These are phyloP conservation scores for Drosophila jambulina DNA, from an alignment of 1,140 invertebrate genomes.

Conservation along the genomic window DNA sequence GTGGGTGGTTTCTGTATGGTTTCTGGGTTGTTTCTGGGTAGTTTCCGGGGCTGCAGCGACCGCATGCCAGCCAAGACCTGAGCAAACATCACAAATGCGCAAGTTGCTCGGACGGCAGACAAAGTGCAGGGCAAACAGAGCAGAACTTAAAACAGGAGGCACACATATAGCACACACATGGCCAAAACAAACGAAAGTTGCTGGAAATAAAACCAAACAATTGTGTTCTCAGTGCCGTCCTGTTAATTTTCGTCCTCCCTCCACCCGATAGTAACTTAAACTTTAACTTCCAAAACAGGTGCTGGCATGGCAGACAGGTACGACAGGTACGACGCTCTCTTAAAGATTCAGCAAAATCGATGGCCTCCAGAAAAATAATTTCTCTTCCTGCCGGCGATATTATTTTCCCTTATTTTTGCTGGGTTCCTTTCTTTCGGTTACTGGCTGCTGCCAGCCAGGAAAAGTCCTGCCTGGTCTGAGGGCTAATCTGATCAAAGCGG, in stretches of 20 bases:
- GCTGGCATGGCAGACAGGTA: neutral
- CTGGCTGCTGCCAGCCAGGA: neutral
- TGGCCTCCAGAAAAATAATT: slow-evolving; percentile 31
- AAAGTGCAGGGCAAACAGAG: slow-evolving; percentile 74
- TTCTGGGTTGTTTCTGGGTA: neutral
- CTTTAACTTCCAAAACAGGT: slow-evolving; percentile 15
- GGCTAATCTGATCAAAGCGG: slow-evolving; percentile 76
- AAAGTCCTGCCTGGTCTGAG: slow-evolving; percentile 16
- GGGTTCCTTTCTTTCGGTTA: neutral
- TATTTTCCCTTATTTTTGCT: slow-evolving; percentile 2
- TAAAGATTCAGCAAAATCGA: slow-evolving; percentile 30
- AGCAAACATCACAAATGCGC: slow-evolving; percentile 62
- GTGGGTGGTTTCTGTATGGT: slow-evolving; percentile 12
- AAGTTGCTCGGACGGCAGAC: slow-evolving; percentile 60
- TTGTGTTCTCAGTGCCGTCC: slow-evolving; percentile 28
- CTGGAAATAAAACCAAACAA: slow-evolving; percentile 47
- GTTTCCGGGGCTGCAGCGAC: slow-evolving; percentile 47
- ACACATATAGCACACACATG: slow-evolving; percentile 23
- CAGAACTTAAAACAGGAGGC: slow-evolving; percentile 47
- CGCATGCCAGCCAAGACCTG: slow-evolving; percentile 69
- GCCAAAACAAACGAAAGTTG: slow-evolving; percentile 53
- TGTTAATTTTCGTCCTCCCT: slow-evolving; percentile 13
- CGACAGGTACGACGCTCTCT: neutral
- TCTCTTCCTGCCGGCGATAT: slow-evolving; percentile 10
- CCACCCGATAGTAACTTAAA: slow-evolving; percentile 18